These are phyloP conservation scores for Hirtodrosophila alboralis DNA, from an alignment of 2,888 invertebrate species.

Conservation along the genomic window DNA sequence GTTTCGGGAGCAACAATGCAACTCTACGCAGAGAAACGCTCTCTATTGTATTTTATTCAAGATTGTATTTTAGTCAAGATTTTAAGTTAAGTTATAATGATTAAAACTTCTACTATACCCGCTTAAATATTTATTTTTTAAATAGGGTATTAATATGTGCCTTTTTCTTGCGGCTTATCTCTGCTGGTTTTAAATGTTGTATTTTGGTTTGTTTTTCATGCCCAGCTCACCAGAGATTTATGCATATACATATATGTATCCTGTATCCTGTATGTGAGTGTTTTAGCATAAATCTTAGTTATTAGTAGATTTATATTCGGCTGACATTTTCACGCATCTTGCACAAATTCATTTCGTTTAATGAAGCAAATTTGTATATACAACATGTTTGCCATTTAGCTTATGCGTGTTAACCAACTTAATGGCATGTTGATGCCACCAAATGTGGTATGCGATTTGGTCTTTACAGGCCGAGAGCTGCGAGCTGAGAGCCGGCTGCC, in stretches of 20 bases:
- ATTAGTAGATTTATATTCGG: conserved; percentile 72
- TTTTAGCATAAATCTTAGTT: conserved; percentile 71
- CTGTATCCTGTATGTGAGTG: conserved; percentile 1
- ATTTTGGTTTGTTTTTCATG: conserved; percentile 15
- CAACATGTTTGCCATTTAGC: neutral
- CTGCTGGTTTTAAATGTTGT: conserved; percentile 39
- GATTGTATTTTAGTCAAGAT: too few species aligned
- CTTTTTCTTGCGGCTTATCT: conserved; percentile 38
- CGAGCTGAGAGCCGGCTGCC: neutral
- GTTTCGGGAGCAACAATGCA: too few species aligned
- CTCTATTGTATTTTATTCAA: too few species aligned
- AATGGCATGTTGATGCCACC: conserved; percentile 22
- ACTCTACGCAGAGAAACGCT: too few species aligned
- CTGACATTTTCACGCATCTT: conserved; percentile 68
- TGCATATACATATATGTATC: conserved; percentile 1
- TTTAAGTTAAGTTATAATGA: too few species aligned
- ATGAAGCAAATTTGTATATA: conserved; percentile 30
- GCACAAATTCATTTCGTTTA: conserved; percentile 48
- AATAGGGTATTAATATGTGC: neutral
- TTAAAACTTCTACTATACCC: too few species aligned
- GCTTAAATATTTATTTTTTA: too few species aligned
- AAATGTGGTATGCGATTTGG: conserved; percentile 3
- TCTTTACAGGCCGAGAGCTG: conserved; percentile 1
- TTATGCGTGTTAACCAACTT: conserved; percentile 12
- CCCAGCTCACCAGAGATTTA: conserved; percentile 8